Evolutionary conservation across 2,797 vertebrate species (phyloP), one percentile per base, ranked within the genome.

Genomic region (Crax fasciolata): DNA sequence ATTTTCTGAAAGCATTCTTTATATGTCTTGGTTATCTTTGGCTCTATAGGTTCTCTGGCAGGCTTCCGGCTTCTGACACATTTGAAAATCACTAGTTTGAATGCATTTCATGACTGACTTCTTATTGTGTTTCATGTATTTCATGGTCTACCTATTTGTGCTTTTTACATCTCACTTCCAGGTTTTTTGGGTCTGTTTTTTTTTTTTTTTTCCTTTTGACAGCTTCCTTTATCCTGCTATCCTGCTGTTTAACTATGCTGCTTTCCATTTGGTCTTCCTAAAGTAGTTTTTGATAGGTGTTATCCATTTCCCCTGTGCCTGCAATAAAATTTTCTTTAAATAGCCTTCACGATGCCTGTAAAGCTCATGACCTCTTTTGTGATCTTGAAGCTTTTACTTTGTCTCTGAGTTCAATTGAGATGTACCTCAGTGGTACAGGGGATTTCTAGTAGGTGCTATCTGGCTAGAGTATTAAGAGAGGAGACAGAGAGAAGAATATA

Each of bases 1-100:
- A 77, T 85, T 89, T 95, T 91, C 70, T 87, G 49, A 93, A 96
- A 91, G 75, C 11, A 75, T 17, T 77, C 52, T 62, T 76, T 77
- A 65, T 71, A 38, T 38, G 12, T 49, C 62, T 85, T 67, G 75
- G 94, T 89, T 87, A 83, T 68, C 84, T 91, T 89, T 91, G 93
- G 87, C 84, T 92, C 41, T 78, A n/a, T 25, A 78, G 79, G 63
- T 78, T 62, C 61, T 68, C 65, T 95, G 94, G 84, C 79, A 87
- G 54, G 25, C 32, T 87, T 80, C 65, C 0, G 2, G 66, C 75
- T 80, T 91, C 73, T 78, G 76, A 87, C 76, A 94, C 58, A 25
- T 32, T 75, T 57, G 76, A 80, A 87, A 95, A 85, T 49, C 43
- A 77, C 72, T 54, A 51, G 41, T 81, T 57, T 54, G 82, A 89